Percentiles rank a stretch among this genome's conserved stretches.
phyloP scores from a whole-genome alignment of 1,140 invertebrate species.

The Drosophila rhopaloa region DNA sequence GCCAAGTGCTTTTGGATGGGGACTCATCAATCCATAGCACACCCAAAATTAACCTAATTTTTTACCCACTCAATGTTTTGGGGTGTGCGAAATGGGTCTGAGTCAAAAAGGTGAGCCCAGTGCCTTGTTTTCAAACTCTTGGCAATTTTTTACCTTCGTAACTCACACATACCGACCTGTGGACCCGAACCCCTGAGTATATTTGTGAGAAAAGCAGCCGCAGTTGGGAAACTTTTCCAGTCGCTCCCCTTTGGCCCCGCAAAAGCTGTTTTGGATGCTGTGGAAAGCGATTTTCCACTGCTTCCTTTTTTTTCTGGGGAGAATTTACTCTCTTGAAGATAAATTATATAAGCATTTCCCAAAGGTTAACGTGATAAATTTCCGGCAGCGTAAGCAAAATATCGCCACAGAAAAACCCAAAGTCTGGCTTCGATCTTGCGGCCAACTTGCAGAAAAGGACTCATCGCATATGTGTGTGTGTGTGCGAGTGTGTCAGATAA shows the following conservation, averaged over 20 bases:
- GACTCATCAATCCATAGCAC: conserved; percentile 67
- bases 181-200: conserved; percentile 62
- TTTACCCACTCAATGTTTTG: conserved; percentile 54
- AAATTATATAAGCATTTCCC: conserved; percentile 83
- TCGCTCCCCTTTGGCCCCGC: conserved; percentile 23
- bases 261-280: conserved; percentile 38
- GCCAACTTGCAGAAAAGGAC: conserved; percentile 52
- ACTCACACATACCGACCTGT: conserved; percentile 26
- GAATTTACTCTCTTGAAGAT: conserved; percentile 80
- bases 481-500: conserved; percentile 68
- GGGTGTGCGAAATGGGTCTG: conserved; percentile 10
- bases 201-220: conserved; percentile 56
- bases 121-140: conserved; percentile 58
- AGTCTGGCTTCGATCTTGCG: conserved; percentile 77
- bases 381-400: conserved; percentile 79
- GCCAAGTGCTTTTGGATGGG: conserved; percentile 75
- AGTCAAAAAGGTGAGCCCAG: conserved; percentile 25
- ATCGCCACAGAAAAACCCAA: conserved; percentile 56
- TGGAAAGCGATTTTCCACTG: conserved; percentile 7
- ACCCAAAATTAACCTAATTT: conserved; percentile 78
- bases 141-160: conserved; percentile 63
- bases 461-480: conserved; percentile 32
- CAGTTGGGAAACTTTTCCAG: conserved; percentile 61
- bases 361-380: conserved; percentile 83
- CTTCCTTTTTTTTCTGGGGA: conserved; percentile 40